phyloP scores from a whole-genome alignment of 1,140 invertebrate genomes.

The Hycleus phaleratus region DNA sequence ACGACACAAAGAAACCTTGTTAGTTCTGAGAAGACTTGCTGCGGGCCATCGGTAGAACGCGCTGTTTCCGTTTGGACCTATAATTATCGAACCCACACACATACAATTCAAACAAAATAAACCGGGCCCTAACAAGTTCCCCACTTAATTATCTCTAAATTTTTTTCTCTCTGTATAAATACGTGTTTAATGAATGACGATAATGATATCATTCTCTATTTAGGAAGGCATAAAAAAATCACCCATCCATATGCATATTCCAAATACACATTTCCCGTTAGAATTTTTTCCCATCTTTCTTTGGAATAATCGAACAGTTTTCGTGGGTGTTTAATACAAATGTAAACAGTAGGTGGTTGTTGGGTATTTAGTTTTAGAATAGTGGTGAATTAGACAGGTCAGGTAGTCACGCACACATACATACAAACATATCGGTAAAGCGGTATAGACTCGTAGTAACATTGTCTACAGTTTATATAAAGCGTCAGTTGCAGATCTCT shows the following conservation, averaged over 20 bases:
- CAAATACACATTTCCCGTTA: too few species aligned
- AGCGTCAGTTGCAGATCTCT: slow-evolving; percentile 30
- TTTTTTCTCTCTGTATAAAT: slow-evolving; percentile 1
- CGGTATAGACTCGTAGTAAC: slow-evolving; percentile 5
- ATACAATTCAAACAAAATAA: slow-evolving; percentile 26
- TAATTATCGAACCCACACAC: slow-evolving; percentile 37
- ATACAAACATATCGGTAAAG: neutral
- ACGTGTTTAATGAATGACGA: neutral
- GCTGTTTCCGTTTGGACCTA: slow-evolving; percentile 31
- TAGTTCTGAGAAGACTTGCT: slow-evolving; percentile 31
- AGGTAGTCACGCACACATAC: slow-evolving; percentile 14
- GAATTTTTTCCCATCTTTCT: neutral
- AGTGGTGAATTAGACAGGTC: slow-evolving; percentile 17
- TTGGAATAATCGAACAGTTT: neutral
- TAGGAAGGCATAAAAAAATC: neutral
- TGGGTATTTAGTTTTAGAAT: too few species aligned
- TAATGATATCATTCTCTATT: slow-evolving; percentile 3
- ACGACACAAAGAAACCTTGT: slow-evolving; percentile 29
- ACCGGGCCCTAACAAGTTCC: slow-evolving; percentile 28
- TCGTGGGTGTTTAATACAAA: neutral
- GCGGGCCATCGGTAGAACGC: slow-evolving; percentile 16
- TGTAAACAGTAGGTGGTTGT: neutral
- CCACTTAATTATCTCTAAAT: slow-evolving; percentile 28
- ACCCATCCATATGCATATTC: too few species aligned
- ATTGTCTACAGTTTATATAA: slow-evolving; percentile 23